These are phyloP conservation scores for Telenomus remus DNA, from an alignment of 1,140 invertebrate genomes.

Conservation along the genomic window DNA sequence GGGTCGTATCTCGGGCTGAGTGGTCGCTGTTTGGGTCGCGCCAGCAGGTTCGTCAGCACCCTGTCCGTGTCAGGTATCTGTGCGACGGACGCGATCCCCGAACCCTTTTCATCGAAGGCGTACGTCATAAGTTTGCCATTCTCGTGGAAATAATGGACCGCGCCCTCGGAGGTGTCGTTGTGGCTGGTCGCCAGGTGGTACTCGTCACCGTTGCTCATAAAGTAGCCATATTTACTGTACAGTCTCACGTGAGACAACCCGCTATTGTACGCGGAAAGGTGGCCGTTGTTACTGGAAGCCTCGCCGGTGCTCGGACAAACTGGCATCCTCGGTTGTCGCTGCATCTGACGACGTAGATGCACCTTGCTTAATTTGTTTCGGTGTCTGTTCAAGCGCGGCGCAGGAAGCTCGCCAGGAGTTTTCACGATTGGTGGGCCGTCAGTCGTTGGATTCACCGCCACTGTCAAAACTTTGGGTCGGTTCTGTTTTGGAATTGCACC, in stretches of 20 bases:
- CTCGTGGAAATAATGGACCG: constrained; percentile 89
- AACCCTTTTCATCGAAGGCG: constrained; percentile 88
- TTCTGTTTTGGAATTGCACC: constrained; percentile 85
- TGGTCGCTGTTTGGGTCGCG: constrained; percentile 69
- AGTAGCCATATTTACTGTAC: constrained; percentile 53
- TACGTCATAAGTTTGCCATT: constrained; percentile 86
- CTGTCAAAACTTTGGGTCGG: constrained; percentile 58
- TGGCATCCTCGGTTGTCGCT: background rate
- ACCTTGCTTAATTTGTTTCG: background rate
- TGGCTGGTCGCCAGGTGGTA: constrained; percentile 87
- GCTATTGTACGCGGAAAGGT: constrained; percentile 55
- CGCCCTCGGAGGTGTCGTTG: constrained; percentile 90
- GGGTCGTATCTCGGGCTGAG: constrained; percentile 69
- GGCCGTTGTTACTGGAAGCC: constrained; percentile 5
- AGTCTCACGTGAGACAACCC: constrained; percentile 61
- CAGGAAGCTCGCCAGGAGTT: background rate
- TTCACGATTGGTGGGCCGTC: background rate
- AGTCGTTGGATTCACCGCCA: constrained; percentile 10
- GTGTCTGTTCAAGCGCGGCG: background rate
- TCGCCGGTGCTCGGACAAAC: background rate
- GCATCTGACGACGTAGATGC: background rate
- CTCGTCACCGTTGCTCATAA: constrained; percentile 74
- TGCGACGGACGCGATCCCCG: constrained; percentile 73
- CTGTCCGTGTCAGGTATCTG: constrained; percentile 71
- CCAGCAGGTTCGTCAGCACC: constrained; percentile 69